Conservation (phyloP, 1,140 invertebrate species). For the Eumaeus atala region DNA sequence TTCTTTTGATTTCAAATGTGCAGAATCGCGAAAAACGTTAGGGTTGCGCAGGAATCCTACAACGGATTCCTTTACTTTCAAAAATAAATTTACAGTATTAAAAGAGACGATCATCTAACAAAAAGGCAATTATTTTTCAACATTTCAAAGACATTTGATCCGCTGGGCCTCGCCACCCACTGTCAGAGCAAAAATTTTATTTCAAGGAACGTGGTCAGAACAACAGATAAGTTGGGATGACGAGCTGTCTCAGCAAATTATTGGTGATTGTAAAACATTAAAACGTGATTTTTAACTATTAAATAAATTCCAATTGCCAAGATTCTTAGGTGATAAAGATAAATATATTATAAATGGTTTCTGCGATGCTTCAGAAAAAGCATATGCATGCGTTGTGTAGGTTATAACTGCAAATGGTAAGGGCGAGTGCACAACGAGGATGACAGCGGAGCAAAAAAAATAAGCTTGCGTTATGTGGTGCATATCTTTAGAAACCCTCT, state of each 20-base stretch:
- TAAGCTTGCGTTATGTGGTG: no score
- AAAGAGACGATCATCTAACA: not conserved
- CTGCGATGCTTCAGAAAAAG: no score
- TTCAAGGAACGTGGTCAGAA: slow-evolving; percentile 20
- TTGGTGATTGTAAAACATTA: slow-evolving; percentile 8
- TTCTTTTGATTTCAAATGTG: slow-evolving; percentile 10
- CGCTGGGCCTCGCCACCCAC: slow-evolving; percentile 9
- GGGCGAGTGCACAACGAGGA: no score
- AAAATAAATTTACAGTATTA: slow-evolving; percentile 19
- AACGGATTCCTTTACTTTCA: slow-evolving; percentile 14
- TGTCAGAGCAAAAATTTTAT: slow-evolving; percentile 20
- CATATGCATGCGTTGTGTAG: no score
- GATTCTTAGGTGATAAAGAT: no score
- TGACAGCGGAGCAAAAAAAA: no score
- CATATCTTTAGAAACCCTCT: no score
- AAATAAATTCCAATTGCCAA: not conserved
- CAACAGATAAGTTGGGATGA: slow-evolving; percentile 14
- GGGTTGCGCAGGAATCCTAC: slow-evolving; percentile 5
- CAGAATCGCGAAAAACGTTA: slow-evolving; percentile 13
- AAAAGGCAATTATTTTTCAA: slow-evolving; percentile 14
- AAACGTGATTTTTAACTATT: slow-evolving; percentile 1
- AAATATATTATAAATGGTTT: no score
- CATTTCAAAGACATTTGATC: not conserved
- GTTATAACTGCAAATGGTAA: no score
- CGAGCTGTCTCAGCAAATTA: slow-evolving; percentile 11